These are phyloP conservation scores for Ophthalmotilapia sp. DNA, from an alignment of 2,113 vertebrate species.

Conservation along the genomic window DNA sequence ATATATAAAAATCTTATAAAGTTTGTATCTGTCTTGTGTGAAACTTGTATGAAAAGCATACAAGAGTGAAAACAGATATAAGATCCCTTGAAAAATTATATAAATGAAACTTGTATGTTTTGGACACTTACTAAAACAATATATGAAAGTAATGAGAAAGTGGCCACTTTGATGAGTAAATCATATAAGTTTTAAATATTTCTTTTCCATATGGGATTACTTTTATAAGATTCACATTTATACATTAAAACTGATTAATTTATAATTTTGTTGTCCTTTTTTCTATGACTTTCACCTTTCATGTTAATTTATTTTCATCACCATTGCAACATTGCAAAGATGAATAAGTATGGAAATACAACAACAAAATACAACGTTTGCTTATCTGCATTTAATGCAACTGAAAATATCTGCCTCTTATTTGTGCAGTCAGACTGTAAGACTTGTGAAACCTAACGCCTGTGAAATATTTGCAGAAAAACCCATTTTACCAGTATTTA, in stretches of 20 bases:
- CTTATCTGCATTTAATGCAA: neutral
- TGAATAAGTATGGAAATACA: neutral
- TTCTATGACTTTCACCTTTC: neutral
- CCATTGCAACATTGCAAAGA: neutral
- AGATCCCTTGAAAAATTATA: neutral
- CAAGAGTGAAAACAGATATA: neutral
- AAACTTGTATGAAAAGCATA: neutral
- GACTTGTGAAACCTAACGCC: neutral
- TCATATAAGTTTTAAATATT: neutral
- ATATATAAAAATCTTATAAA: neutral
- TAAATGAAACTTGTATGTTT: neutral
- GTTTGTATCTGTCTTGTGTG: neutral
- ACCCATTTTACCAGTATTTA: constrained; percentile 25
- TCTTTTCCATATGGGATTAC: neutral
- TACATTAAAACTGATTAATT: neutral
- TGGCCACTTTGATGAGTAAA: rapidly evolving
- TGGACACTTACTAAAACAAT: neutral
- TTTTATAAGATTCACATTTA: neutral
- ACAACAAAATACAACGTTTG: neutral
- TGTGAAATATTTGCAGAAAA: neutral
- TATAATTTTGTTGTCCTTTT: neutral
- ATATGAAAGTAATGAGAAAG: neutral
- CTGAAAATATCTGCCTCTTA: neutral
- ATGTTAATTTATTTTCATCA: neutral
- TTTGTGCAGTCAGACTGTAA: neutral